phyloP scores from a whole-genome alignment of 2,797 vertebrate species.

The Parauchenoglanis ngamensis region DNA sequence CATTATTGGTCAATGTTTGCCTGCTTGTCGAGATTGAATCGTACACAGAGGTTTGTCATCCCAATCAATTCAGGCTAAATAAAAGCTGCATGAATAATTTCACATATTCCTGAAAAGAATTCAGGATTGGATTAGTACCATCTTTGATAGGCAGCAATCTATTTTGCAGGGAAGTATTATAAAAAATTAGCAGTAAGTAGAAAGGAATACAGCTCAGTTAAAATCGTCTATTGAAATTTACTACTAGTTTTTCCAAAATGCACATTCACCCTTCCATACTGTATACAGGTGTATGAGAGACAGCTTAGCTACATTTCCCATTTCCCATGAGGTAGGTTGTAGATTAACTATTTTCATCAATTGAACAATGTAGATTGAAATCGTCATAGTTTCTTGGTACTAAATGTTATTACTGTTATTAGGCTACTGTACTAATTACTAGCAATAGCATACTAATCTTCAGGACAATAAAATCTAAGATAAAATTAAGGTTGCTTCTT shows the following conservation, averaged over 20 bases:
- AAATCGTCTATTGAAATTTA: background rate
- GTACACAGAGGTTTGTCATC: background rate
- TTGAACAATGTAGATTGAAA: background rate
- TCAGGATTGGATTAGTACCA: background rate
- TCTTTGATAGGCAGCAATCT: background rate
- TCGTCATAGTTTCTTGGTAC: background rate
- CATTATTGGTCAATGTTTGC: background rate
- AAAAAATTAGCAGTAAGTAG: background rate
- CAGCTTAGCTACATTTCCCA: background rate
- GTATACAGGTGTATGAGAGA: background rate
- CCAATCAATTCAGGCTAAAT: constrained; percentile 7
- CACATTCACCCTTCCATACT: background rate
- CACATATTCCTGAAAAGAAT: constrained; percentile 2
- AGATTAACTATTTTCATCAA: background rate
- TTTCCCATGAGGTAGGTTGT: background rate
- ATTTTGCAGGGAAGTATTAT: background rate
- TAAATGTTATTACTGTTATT: background rate
- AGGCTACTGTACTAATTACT: no score
- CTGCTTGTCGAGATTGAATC: constrained; percentile 8
- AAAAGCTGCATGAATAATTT: constrained; percentile 20
- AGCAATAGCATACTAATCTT: background rate
- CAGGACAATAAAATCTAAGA: background rate
- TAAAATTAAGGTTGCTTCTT: background rate
- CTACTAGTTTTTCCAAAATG: background rate
- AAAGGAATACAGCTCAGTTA: background rate